Percentiles rank a stretch among this genome's conserved stretches.
phyloP scores from a whole-genome alignment of 2,888 invertebrate species.

The Polyommatus icarus region DNA sequence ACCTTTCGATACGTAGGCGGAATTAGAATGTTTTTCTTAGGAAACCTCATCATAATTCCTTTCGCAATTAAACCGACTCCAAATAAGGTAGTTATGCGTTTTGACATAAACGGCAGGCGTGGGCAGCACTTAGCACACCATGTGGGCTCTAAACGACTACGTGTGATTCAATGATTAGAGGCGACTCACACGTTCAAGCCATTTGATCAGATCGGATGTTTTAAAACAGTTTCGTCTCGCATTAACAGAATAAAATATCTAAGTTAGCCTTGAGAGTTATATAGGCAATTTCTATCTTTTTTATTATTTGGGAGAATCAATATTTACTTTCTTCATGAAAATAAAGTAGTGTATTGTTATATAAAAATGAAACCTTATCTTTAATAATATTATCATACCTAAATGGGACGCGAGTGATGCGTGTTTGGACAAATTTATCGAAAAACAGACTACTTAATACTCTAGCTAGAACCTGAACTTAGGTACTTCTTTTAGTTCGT shows the following conservation, averaged over 20 bases:
- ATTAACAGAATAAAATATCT: too few species aligned
- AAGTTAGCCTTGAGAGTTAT: too few species aligned
- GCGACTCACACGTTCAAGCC: not conserved
- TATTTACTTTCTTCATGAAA: too few species aligned
- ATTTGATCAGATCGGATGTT: not conserved
- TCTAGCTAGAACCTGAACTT: too few species aligned
- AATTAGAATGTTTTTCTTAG: conserved; percentile 15
- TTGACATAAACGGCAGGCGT: conserved; percentile 23
- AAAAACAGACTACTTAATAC: too few species aligned
- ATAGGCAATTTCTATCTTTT: too few species aligned
- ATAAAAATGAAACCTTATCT: too few species aligned
- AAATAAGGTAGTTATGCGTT: conserved; percentile 25
- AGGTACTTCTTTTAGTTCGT: not conserved
- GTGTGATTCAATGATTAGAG: conserved; percentile 4
- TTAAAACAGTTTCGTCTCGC: not conserved
- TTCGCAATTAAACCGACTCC: conserved; percentile 23
- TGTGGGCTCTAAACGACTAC: conserved; percentile 23
- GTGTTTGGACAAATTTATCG: too few species aligned
- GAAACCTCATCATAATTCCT: conserved; percentile 22
- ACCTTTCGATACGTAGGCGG: conserved; percentile 12
- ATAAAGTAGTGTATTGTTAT: too few species aligned
- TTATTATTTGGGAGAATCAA: too few species aligned
- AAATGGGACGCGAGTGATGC: too few species aligned
- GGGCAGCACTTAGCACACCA: conserved; percentile 28
- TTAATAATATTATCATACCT: too few species aligned